These are phyloP conservation scores for Lasioglossum leucozonium DNA, from an alignment of 2,888 invertebrate species.

Conservation along the genomic window DNA sequence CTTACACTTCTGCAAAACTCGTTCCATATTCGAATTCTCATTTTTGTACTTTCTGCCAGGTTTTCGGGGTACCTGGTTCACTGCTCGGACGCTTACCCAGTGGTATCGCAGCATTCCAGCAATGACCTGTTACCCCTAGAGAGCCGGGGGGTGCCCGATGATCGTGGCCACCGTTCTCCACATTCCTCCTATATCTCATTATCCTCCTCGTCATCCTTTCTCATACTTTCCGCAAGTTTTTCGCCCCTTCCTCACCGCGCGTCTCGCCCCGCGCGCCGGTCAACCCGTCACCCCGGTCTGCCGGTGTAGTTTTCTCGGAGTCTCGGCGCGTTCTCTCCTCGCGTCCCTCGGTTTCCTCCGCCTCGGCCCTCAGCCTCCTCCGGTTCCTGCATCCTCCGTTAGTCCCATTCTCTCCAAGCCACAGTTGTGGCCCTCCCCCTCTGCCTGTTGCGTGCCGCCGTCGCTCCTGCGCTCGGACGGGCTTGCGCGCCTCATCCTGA, in stretches of 20 bases:
- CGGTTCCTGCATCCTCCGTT: conserved; percentile 31
- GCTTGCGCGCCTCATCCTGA: conserved; percentile 77
- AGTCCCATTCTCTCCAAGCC: conserved; percentile 36
- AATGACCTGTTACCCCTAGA: background rate
- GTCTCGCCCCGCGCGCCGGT: background rate
- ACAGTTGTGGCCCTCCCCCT: conserved; percentile 22
- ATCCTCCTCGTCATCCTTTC: conserved; percentile 12
- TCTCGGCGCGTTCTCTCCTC: conserved; percentile 8
- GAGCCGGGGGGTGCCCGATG: background rate
- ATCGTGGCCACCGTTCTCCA: background rate
- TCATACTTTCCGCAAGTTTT: background rate
- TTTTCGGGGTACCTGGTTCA: too few relatives aligned
- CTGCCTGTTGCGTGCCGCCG: conserved; percentile 43
- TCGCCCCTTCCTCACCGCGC: background rate
- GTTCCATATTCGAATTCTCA: too few relatives aligned
- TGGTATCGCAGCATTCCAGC: background rate
- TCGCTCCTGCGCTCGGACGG: conserved; percentile 58
- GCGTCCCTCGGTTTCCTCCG: conserved; percentile 5
- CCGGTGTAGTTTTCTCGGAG: conserved; percentile 15
- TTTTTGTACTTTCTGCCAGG: too few relatives aligned
- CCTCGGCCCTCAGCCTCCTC: background rate
- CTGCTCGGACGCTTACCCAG: background rate
- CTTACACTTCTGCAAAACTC: too few relatives aligned
- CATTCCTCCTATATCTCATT: conserved; percentile 13
- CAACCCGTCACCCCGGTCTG: background rate